Evolutionary conservation across 2,888 invertebrate genomes (phyloP).

Genomic region (Ernsta delagoae): DNA sequence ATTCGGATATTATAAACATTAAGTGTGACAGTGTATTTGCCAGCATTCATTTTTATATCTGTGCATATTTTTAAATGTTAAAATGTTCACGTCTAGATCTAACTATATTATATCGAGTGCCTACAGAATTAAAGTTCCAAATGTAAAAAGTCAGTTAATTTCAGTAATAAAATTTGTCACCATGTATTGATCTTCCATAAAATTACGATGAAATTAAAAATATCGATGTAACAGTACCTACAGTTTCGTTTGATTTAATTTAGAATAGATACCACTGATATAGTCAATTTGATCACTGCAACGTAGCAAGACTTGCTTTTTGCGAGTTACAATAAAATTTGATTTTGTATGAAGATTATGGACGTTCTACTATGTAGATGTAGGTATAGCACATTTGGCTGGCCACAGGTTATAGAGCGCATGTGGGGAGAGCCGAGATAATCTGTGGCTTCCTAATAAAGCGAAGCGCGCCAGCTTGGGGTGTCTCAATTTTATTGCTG

Average conservation of each 20-base stretch:
- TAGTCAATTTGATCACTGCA: no score
- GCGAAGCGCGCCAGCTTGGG: slow-evolving; percentile 40
- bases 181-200: slow-evolving; percentile 85
- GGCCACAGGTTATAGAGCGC: slow-evolving; percentile 53
- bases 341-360: no score
- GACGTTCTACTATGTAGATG: neutral
- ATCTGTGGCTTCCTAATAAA: slow-evolving; percentile 81
- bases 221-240: slow-evolving; percentile 82
- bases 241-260: slow-evolving; percentile 65
- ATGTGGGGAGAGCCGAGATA: slow-evolving; percentile 65
- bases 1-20: slow-evolving; percentile 76
- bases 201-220: slow-evolving; percentile 85
- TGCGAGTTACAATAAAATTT: no score
- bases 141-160: slow-evolving; percentile 83
- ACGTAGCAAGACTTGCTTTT: no score
- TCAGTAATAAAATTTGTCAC: slow-evolving; percentile 82
- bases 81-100: slow-evolving; percentile 83
- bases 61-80: slow-evolving; percentile 70
- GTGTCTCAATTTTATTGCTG: slow-evolving; percentile 5
- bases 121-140: slow-evolving; percentile 82
- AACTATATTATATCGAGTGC: slow-evolving; percentile 84
- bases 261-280: slow-evolving; percentile 22
- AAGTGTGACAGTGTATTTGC: slow-evolving; percentile 74
- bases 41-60: slow-evolving; percentile 77
- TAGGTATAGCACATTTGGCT: slow-evolving; percentile 54